Base-by-base conservation (phyloP, 2,113 vertebrate species). In the Hippopotamus amphibius region DNA sequence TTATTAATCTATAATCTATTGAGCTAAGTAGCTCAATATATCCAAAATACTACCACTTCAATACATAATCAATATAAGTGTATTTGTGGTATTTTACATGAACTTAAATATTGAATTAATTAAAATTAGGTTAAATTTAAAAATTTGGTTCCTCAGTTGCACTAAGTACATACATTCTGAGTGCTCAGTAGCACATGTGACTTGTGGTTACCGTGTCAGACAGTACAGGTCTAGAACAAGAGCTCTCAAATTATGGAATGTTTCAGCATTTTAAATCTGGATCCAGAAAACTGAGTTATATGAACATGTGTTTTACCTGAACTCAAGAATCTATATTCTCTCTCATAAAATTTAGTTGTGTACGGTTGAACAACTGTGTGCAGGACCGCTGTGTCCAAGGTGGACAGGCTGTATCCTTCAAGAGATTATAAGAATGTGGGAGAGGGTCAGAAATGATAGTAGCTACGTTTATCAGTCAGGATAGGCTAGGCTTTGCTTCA, bases 101-200 rank as follows among this genome's bases (percentile, higher is more conserved):
- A 66, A 72, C n/a, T 71, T 86, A 59, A 86, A 55, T 72, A 12
- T 88, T 66, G 65, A 86, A 85, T 59, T 82, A 82, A 63, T 61
- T 63, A 72, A 90, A 76, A 79, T 88, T 50, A 95, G 48, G 82
- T 94, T 71, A 66, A 88, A 66, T 81, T 77, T 33, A 50, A 28
- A 50, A 71, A 37, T 68, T 7, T 41, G 57, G 10, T 61, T 57
- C 53, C 46, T 85, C 8, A 1, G 59, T 22, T 43, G 53, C 2
- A 37, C 4, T 55, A 72, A 46, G 19, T 13, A 24, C 3, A 71
- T 88, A 80, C 26, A 30, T 74, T 50, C 57, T 68, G 88, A 21
- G 9, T 30, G 48, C 76, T 97, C 12, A 74, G 4, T 5, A 55
- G 28, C 15, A n/a, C 50, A 5, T 9, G 14, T 48, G 17, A 50